These are phyloP conservation scores for Chouioia cunea DNA, from an alignment of 2,888 invertebrate genomes.

Conservation along the genomic window DNA sequence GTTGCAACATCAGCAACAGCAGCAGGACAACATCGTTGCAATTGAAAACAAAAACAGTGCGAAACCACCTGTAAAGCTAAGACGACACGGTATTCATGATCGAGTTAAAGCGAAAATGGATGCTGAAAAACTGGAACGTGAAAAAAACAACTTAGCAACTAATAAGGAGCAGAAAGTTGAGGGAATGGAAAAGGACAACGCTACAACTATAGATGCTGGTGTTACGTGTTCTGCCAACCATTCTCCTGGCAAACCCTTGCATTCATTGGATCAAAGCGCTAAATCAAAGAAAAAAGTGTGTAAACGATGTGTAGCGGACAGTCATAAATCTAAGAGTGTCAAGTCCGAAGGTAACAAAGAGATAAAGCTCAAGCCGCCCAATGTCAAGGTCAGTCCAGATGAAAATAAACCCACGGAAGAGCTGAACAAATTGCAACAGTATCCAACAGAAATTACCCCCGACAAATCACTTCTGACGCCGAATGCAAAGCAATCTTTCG, in stretches of 20 bases:
- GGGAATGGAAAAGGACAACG: too few species aligned
- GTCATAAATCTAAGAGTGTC: constrained; percentile 57
- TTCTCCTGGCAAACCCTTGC: background rate
- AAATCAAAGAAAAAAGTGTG: constrained; percentile 40
- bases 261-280: background rate
- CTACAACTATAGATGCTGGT: background rate
- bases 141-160: background rate
- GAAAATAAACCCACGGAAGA: background rate
- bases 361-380: constrained; percentile 56
- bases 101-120: constrained; percentile 6
- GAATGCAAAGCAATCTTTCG: background rate
- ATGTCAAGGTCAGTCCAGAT: constrained; percentile 7
- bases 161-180: background rate
- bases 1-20: background rate
- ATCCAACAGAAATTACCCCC: too few species aligned
- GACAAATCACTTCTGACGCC: too few species aligned
- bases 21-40: constrained; percentile 22
- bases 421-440: background rate
- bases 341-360: constrained; percentile 61
- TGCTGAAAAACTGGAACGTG: background rate
- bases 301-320: constrained; percentile 44
- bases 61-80: constrained; percentile 32
- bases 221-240: constrained; percentile 31
- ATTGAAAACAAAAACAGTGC: constrained; percentile 13
- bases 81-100: constrained; percentile 32